A percentile compares a stretch with the other conserved stretches of the same genome.
These are phyloP conservation scores for Paguma larvata DNA, from an alignment of 2,797 vertebrate genomes.

Conservation along the genomic window DNA sequence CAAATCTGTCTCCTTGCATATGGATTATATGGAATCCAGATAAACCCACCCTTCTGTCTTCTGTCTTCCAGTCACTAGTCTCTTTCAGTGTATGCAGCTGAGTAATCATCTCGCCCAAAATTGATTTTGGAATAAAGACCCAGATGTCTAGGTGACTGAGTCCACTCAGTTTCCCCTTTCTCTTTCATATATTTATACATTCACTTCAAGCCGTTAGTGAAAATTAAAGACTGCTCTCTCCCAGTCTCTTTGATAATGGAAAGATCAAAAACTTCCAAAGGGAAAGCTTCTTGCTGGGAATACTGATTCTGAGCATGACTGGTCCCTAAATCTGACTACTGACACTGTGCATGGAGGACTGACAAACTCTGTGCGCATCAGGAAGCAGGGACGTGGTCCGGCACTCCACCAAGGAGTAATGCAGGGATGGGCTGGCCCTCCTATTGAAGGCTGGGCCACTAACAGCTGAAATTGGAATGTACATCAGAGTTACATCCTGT, in stretches of 20 bases:
- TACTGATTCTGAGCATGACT: neutral
- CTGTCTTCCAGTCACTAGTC: neutral
- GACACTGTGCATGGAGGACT: neutral
- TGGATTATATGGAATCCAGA: neutral
- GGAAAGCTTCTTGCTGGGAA: constrained; percentile 1
- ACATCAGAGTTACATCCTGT: neutral
- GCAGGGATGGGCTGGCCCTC: neutral
- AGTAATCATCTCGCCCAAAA: neutral
- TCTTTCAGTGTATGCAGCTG: neutral
- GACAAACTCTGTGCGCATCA: neutral
- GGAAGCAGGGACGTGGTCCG: neutral
- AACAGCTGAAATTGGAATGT: neutral
- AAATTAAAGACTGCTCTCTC: constrained; percentile 15
- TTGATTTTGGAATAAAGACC: constrained; percentile 10
- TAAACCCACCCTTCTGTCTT: neutral
- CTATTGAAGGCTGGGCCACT: neutral
- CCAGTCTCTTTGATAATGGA: constrained; percentile 30
- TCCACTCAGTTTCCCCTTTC: neutral
- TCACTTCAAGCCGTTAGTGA: constrained; percentile 30
- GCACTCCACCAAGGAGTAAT: neutral
- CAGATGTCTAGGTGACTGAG: neutral
- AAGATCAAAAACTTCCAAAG: constrained; percentile 53
- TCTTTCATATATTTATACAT: constrained; percentile 16
- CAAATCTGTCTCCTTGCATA: neutral
- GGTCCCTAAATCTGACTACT: neutral